A percentile compares a stretch with the other conserved stretches of the same genome.
These are phyloP conservation scores for Lithophane leautieri DNA, from an alignment of 2,888 invertebrate genomes.

Conservation along the genomic window DNA sequence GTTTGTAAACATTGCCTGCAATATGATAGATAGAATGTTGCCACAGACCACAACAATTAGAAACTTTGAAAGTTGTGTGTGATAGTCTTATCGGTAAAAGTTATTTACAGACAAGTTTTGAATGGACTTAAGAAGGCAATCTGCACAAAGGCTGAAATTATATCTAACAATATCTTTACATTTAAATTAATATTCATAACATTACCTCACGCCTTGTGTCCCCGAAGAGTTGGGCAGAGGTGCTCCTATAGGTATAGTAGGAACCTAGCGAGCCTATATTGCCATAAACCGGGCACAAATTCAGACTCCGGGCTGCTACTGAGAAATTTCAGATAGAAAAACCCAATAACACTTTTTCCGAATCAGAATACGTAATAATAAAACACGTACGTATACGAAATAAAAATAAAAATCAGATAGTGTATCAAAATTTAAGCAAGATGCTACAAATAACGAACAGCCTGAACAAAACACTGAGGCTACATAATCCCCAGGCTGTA, in stretches of 20 bases:
- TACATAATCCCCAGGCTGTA: constrained; percentile 43
- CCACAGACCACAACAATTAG: not conserved
- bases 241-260: not conserved
- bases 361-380: not conserved
- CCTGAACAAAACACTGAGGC: constrained; percentile 38
- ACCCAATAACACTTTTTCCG: not conserved
- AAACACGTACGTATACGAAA: too few relatives aligned
- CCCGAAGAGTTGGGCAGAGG: not conserved
- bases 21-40: constrained; percentile 3
- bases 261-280: not conserved
- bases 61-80: not conserved
- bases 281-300: not conserved
- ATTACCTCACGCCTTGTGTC: not conserved
- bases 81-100: not conserved
- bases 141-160: not conserved
- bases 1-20: constrained; percentile 7
- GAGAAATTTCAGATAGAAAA: not conserved
- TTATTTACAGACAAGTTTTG: not conserved
- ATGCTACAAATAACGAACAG: constrained; percentile 25
- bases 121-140: not conserved
- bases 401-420: not conserved
- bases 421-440: constrained; percentile 6
- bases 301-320: not conserved
- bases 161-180: not conserved
- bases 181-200: not conserved